Percentiles rank a stretch among this genome's conserved stretches.
Evolutionary conservation across 2,888 invertebrate species (phyloP).

Genomic region (Noctua janthe): DNA sequence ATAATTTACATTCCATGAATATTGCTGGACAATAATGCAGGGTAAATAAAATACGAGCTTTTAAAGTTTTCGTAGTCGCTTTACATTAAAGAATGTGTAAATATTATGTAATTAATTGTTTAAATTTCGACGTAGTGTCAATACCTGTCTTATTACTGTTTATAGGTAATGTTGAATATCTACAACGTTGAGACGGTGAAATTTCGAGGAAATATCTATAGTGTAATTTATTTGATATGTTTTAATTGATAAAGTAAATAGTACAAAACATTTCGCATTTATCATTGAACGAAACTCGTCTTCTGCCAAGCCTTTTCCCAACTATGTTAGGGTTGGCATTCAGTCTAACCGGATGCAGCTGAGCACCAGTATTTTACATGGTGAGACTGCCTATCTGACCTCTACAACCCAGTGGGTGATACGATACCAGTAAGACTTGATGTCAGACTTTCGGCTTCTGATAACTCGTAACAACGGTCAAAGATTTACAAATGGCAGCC

Average conservation of each 20-base stretch:
- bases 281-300: neutral
- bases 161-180: neutral
- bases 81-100: neutral
- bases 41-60: conserved; percentile 2
- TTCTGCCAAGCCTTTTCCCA: too few species aligned
- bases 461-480: too few species aligned
- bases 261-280: neutral
- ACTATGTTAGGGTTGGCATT: too few species aligned
- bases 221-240: neutral
- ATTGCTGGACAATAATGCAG: conserved; percentile 6
- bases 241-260: neutral
- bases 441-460: too few species aligned
- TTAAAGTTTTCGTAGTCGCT: neutral
- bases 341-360: too few species aligned
- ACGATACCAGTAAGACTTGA: too few species aligned
- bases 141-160: neutral
- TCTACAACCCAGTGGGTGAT: too few species aligned
- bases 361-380: too few species aligned
- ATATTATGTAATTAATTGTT: neutral
- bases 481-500: too few species aligned
- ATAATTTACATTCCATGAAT: conserved; percentile 44
- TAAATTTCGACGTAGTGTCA: neutral
- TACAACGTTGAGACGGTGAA: neutral
- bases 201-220: neutral
- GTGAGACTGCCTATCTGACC: too few species aligned